phyloP scores from a whole-genome alignment of 2,797 vertebrate genomes.

The Limosa lapponica region DNA sequence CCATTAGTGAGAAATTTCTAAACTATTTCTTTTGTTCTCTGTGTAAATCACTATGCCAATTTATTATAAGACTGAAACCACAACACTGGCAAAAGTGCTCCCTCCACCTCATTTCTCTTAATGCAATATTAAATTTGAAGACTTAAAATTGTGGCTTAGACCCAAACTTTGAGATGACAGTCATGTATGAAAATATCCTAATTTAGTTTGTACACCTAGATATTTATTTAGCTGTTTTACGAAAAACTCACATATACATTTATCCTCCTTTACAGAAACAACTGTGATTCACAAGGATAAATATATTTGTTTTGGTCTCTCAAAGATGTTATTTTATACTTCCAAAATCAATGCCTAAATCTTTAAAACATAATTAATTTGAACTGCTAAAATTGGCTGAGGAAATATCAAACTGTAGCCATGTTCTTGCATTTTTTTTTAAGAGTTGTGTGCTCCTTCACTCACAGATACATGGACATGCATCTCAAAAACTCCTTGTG shows the following conservation, averaged over 20 bases:
- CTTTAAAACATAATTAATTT: background rate
- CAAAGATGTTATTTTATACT: background rate
- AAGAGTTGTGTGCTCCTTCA: background rate
- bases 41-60: background rate
- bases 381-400: background rate
- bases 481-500: background rate
- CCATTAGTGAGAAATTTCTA: conserved; percentile 56
- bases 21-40: conserved; percentile 14
- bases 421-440: background rate
- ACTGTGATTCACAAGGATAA: background rate
- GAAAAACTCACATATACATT: background rate
- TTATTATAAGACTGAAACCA: conserved; percentile 21
- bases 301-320: background rate
- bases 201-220: background rate
- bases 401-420: background rate
- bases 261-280: background rate
- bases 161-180: background rate
- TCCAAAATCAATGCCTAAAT: background rate
- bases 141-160: background rate
- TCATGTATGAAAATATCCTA: background rate
- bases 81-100: background rate
- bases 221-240: background rate
- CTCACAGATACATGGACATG: background rate
- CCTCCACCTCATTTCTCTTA: conserved; percentile 38
- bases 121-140: background rate